Evolutionary conservation across 1,140 invertebrate genomes (phyloP).

Genomic region (Acromyrmex echinatior): DNA sequence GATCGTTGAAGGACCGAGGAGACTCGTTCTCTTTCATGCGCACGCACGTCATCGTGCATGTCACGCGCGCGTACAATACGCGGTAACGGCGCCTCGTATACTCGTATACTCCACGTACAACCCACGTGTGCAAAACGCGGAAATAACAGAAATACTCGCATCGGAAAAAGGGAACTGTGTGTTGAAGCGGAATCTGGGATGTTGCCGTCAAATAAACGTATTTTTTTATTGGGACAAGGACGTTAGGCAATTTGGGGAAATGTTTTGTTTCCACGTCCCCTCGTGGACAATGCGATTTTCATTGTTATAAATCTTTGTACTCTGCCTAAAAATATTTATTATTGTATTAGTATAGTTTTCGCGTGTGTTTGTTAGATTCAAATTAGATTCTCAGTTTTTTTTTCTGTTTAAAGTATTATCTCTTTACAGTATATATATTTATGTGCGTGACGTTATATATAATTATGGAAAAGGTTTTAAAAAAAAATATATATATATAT

Average conservation of each 20-base stretch:
- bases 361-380: neutral
- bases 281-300: neutral
- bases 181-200: neutral
- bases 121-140: conserved; percentile 14
- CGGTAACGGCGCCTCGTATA: neutral
- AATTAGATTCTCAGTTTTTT: neutral
- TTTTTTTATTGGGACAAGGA: neutral
- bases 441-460: neutral
- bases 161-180: neutral
- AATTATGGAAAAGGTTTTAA: too few species aligned
- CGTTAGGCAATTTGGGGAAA: neutral
- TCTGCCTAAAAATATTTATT: neutral
- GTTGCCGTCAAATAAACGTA: neutral
- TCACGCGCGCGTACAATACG: neutral
- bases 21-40: conserved; percentile 47
- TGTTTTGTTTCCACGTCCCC: neutral
- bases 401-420: neutral
- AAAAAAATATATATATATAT: too few species aligned
- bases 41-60: neutral
- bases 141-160: conserved; percentile 32
- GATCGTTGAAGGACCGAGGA: conserved; percentile 46
- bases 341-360: neutral
- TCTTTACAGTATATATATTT: neutral
- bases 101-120: neutral
- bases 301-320: neutral